Conservation (phyloP, 30 jellyfish, hydroid and myxozoan species). For the Sanderia malayensis region DNA sequence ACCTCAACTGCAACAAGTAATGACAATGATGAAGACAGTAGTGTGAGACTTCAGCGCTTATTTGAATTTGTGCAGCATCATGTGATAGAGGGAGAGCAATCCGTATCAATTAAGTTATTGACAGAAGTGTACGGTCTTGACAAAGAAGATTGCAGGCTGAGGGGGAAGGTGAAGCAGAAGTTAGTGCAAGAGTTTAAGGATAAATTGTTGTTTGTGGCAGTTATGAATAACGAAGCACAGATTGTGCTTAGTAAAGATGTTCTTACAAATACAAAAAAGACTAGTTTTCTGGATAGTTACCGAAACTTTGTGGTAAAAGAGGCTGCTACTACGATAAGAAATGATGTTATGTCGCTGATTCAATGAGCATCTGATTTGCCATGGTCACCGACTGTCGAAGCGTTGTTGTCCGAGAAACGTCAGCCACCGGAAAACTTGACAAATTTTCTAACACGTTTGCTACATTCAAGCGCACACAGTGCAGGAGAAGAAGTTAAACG, state of each 20-base stretch:
- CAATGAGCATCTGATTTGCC: slow-evolving; percentile 16
- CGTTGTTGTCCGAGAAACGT: slow-evolving; percentile 12
- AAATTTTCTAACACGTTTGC: slow-evolving; percentile 11
- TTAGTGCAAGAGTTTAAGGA: slow-evolving; percentile 15
- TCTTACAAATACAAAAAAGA: slow-evolving; percentile 17
- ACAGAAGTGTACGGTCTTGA: neutral
- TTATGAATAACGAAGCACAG: slow-evolving; percentile 21
- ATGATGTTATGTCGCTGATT: slow-evolving; percentile 11
- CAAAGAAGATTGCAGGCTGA: neutral
- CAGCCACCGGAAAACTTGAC: slow-evolving; percentile 34
- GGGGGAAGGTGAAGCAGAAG: slow-evolving; percentile 36
- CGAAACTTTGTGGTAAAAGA: slow-evolving; percentile 6
- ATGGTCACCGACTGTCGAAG: slow-evolving; percentile 32
- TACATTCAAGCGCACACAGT: slow-evolving; percentile 24
- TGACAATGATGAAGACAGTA: slow-evolving; percentile 7
- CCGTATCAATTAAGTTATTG: neutral
- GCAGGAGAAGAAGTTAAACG: slow-evolving; percentile 29
- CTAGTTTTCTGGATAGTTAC: slow-evolving; percentile 2
- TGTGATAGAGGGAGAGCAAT: neutral
- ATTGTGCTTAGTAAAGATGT: slow-evolving; percentile 9
- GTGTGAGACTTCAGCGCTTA: neutral
- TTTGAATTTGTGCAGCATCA: neutral
- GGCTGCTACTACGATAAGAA: slow-evolving; percentile 7
- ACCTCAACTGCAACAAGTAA: slow-evolving; percentile 22
- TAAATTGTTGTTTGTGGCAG: slow-evolving; percentile 16